Evolutionary conservation across 2,888 invertebrate species (phyloP).

Genomic region (Andrena camellia): DNA sequence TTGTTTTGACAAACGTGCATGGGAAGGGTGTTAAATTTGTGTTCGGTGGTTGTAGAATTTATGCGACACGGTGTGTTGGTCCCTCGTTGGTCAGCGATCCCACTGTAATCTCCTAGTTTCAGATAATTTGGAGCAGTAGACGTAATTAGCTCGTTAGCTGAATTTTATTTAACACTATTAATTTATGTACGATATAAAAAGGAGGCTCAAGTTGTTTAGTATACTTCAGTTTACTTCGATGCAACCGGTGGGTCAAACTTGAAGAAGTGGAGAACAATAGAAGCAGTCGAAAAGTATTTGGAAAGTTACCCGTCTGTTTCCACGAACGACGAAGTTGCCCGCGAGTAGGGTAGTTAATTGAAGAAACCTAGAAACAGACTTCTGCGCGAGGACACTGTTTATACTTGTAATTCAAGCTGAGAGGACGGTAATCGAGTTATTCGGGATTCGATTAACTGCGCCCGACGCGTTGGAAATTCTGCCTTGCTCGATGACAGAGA

Average conservation of each 20-base stretch:
- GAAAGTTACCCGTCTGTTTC: constrained; percentile 36
- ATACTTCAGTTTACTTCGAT: not conserved
- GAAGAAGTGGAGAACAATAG: constrained; percentile 32
- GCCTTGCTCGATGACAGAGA: constrained; percentile 14
- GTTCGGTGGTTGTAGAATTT: not conserved
- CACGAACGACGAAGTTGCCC: constrained; percentile 53
- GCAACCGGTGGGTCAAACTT: constrained; percentile 3
- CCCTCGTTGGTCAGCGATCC: not conserved
- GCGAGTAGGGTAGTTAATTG: constrained; percentile 56
- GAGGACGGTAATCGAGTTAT: constrained; percentile 64
- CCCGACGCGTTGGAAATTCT: constrained; percentile 1
- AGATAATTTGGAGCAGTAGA: not conserved
- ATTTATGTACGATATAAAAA: not conserved
- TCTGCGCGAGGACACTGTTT: constrained; percentile 56
- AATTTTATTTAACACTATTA: not conserved
- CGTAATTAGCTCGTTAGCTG: not conserved
- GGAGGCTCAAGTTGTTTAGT: not conserved
- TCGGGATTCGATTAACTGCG: constrained; percentile 40
- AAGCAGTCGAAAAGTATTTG: constrained; percentile 40
- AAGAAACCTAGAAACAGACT: constrained; percentile 58
- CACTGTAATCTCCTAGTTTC: not conserved
- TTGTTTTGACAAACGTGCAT: not conserved
- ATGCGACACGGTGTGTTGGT: not conserved
- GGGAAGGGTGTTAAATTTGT: not conserved
- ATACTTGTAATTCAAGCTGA: constrained; percentile 63